These are phyloP conservation scores for Tubulanus polymorphus DNA, from an alignment of 2,888 invertebrate genomes.

Conservation along the genomic window DNA sequence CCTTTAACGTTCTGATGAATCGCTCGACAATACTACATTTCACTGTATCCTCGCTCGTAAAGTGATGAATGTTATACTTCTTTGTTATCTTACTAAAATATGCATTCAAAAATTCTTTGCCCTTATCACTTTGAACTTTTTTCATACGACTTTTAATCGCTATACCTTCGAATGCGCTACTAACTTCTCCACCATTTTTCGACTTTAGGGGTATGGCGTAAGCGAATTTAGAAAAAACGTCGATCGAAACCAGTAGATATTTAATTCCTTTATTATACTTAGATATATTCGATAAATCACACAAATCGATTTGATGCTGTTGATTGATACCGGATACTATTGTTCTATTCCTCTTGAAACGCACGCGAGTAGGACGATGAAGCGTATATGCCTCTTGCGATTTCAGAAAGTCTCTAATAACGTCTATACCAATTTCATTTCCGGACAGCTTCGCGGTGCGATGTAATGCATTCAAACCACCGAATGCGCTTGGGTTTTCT, in stretches of 20 bases:
- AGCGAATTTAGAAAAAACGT: background rate
- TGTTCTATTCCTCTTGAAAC: background rate
- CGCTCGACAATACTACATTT: conserved; percentile 42
- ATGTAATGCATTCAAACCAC: no score
- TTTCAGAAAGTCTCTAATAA: background rate
- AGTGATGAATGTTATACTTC: conserved; percentile 24
- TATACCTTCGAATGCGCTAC: no score
- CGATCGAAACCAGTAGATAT: background rate
- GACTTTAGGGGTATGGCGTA: background rate
- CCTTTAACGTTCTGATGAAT: conserved; percentile 24
- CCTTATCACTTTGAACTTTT: no score
- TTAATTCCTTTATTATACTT: background rate
- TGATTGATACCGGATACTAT: background rate
- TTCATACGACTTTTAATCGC: no score
- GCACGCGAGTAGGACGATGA: background rate
- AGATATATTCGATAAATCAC: background rate
- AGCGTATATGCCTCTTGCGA: background rate
- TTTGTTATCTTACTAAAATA: no score
- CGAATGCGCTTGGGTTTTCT: no score
- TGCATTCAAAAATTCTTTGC: no score
- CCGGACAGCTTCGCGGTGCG: no score
- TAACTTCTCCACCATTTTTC: no score
- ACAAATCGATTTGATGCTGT: background rate
- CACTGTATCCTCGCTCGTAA: conserved; percentile 25
- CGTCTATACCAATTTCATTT: no score